Base-by-base conservation (phyloP, 2,797 vertebrate species). In the Gymnocypris eckloni region DNA sequence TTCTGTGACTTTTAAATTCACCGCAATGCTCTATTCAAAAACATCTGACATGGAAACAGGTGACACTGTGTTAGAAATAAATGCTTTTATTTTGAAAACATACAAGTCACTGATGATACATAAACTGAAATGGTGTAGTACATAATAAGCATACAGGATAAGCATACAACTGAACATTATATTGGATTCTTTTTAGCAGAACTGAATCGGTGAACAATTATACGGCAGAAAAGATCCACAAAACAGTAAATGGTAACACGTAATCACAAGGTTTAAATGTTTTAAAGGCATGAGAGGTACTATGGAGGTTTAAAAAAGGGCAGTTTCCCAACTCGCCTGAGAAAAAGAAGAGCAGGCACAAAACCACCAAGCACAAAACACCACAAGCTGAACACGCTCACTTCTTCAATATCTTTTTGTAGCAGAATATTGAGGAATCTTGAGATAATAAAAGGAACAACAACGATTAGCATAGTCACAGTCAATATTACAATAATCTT, bases 301-400 rank as follows among this genome's bases (percentile, higher is more conserved):
- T 41, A 79, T 2, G 54, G 18, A 13, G 6, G 56, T 25, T 12
- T 61, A 15, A 66, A n/a, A 59, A 43, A 79, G 56, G 78, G 41
- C 18, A 79, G 20, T 79, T 79, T 79, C 78, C 78, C 56, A 61
- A 79, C 22, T 43, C 78, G 39, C 6, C 41, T 20, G 7, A 79
- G 78, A 79, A 20, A 79, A 48, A 79, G 78, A 45, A 66, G 0
- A 48, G 15, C 37, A 28, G 78, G n/a, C 28, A 79, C 78, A 79
- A 66, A 79, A 43, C 78, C 78, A 18, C 22, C 59, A 22, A 66
- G 41, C 39, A 43, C 56, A 66, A 66, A 59, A 56, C 75, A 78
- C 6, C 0, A 59, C 50, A 78, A 56, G 52, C 75, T 54, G 10
- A 78, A 41, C 52, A 59, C 18, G 3, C 33, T 37, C 6, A 78